These are phyloP conservation scores for Lasioglossum villosulum DNA, from an alignment of 2,888 invertebrate genomes.

Conservation along the genomic window DNA sequence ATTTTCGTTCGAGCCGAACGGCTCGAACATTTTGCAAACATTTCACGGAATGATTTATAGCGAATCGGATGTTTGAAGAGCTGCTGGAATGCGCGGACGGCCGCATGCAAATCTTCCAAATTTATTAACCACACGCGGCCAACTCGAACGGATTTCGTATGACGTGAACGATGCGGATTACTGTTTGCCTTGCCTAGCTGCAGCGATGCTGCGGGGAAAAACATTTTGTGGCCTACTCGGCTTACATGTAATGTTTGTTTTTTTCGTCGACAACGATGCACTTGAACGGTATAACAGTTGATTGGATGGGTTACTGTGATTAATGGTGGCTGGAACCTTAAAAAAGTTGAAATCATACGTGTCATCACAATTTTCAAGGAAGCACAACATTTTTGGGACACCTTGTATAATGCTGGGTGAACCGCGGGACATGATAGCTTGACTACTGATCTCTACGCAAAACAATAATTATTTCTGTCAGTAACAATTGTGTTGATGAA, in stretches of 20 bases:
- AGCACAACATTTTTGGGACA: no score
- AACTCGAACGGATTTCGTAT: neutral
- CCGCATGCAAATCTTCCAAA: constrained; percentile 32
- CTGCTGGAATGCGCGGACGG: constrained; percentile 19
- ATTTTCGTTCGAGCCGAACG: constrained; percentile 14
- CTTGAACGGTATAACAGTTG: neutral
- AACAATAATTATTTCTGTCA: no score
- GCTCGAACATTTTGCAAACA: constrained; percentile 43
- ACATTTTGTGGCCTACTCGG: neutral
- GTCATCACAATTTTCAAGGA: no score
- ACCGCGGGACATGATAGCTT: no score
- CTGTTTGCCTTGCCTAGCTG: neutral
- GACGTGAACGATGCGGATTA: constrained; percentile 22
- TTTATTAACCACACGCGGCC: constrained; percentile 35
- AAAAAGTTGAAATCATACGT: no score
- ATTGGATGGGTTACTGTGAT: no score
- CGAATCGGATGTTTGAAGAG: constrained; percentile 29
- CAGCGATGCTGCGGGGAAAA: neutral
- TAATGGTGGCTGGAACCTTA: neutral
- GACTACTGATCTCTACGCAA: no score
- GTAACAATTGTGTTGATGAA: no score
- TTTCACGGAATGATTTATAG: constrained; percentile 28
- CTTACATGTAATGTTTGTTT: neutral
- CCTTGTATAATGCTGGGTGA: no score
- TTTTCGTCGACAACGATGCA: neutral